phyloP scores from a whole-genome alignment of 2,113 vertebrate genomes.

The Merops nubicus region DNA sequence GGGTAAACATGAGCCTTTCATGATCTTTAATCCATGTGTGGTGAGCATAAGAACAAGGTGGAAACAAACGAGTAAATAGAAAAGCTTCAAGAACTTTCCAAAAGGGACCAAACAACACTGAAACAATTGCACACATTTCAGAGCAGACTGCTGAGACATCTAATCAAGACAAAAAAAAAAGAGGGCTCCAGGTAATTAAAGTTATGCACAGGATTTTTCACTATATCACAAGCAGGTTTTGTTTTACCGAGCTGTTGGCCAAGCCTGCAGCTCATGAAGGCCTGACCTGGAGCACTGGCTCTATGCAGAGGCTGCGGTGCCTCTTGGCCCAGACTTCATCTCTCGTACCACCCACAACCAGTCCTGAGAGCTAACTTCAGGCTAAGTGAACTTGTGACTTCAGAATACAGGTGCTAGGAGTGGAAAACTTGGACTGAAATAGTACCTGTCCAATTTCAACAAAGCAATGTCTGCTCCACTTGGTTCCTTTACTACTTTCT shows the following conservation, averaged over 20 bases:
- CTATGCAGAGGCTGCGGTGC: background rate
- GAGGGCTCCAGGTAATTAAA: background rate
- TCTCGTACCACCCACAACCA: background rate
- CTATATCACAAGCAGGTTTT: background rate
- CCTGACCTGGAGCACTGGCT: background rate
- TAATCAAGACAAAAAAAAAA: background rate
- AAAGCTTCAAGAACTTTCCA: background rate
- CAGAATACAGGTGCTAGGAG: background rate
- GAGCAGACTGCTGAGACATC: background rate
- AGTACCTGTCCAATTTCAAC: conserved; percentile 85
- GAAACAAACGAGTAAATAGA: background rate
- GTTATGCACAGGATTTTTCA: background rate
- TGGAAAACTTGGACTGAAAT: background rate
- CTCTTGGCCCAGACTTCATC: background rate
- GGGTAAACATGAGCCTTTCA: background rate
- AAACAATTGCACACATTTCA: background rate
- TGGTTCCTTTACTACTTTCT: conserved; percentile 77
- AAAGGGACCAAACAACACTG: background rate
- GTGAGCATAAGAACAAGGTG: background rate
- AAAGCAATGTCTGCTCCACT: conserved; percentile 83
- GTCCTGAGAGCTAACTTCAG: background rate
- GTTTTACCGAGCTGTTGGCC: background rate
- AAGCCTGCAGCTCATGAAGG: background rate
- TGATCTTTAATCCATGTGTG: background rate
- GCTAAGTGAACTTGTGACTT: background rate